phyloP scores from a whole-genome alignment of 64 coral and sea anemone species.

The Anthopleura sola region DNA sequence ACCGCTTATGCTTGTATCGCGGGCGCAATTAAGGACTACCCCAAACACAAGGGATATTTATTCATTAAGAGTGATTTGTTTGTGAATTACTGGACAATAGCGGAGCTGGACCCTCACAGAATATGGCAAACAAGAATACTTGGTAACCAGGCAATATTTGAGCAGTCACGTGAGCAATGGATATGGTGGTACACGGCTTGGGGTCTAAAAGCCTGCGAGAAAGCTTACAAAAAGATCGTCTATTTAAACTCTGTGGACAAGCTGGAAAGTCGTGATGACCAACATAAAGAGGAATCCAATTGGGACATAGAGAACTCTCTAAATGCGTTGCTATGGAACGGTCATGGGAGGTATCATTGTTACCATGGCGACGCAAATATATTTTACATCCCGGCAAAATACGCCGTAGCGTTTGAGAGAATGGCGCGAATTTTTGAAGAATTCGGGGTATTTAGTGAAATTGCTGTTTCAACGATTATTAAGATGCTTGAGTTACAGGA shows the following conservation, averaged over 20 bases:
- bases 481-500: constrained; percentile 47
- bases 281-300: neutral
- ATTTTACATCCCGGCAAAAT: constrained; percentile 56
- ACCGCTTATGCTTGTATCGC: constrained; percentile 70
- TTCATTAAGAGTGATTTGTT: constrained; percentile 77
- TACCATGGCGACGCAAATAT: constrained; percentile 48
- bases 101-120: constrained; percentile 42
- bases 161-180: constrained; percentile 69
- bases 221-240: constrained; percentile 74
- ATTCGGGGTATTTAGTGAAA: constrained; percentile 67
- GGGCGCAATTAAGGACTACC: constrained; percentile 20
- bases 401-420: constrained; percentile 34
- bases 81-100: constrained; percentile 67
- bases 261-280: constrained; percentile 12
- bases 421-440: constrained; percentile 62
- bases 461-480: constrained; percentile 71
- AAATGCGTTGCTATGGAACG: constrained; percentile 86
- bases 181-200: constrained; percentile 92
- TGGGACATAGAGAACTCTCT: constrained; percentile 84
- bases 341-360: constrained; percentile 66
- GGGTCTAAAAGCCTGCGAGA: constrained; percentile 72
- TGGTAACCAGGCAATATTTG: constrained; percentile 68
- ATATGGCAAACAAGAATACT: constrained; percentile 56
- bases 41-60: constrained; percentile 59
- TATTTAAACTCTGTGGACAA: constrained; percentile 36